Percentiles rank a stretch among this genome's conserved stretches.
Conservation (phyloP, 2,888 invertebrate species). For the Notodonta dromedarius region DNA sequence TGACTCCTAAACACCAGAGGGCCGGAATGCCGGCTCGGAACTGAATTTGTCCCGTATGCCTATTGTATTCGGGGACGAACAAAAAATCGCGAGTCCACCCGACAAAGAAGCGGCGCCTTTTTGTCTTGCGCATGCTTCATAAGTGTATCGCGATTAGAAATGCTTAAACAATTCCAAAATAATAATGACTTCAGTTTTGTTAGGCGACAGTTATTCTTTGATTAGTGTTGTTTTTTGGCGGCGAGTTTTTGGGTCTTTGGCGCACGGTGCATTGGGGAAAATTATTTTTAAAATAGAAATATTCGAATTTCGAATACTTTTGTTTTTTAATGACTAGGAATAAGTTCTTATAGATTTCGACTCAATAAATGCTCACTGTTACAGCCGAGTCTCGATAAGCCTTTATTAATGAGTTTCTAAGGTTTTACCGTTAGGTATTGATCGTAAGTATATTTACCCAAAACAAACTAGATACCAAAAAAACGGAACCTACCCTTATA, state of each 20-base stretch:
- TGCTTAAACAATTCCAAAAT: constrained; percentile 52
- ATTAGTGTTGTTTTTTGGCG: constrained; percentile 34
- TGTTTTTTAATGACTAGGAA: too few species aligned
- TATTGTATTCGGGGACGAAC: constrained; percentile 68
- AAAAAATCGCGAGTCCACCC: constrained; percentile 62
- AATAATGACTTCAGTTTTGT: constrained; percentile 71
- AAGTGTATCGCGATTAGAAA: constrained; percentile 75
- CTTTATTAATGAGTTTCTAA: too few species aligned
- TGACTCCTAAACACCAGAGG: constrained; percentile 76
- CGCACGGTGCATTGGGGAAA: neutral
- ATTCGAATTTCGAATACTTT: too few species aligned
- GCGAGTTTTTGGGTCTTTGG: constrained; percentile 12
- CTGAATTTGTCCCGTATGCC: constrained; percentile 70
- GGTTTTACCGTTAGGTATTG: too few species aligned
- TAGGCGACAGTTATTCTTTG: constrained; percentile 48
- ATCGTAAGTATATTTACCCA: too few species aligned
- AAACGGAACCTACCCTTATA: too few species aligned
- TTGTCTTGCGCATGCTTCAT: constrained; percentile 66
- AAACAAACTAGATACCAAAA: too few species aligned
- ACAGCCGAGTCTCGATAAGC: too few species aligned
- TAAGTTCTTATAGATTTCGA: too few species aligned
- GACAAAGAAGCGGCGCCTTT: constrained; percentile 76
- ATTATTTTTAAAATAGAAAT: too few species aligned
- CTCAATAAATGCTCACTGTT: too few species aligned
- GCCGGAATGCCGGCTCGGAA: constrained; percentile 63